Conservation (phyloP, 1,140 invertebrate genomes). For the Copidosoma floridanum region DNA sequence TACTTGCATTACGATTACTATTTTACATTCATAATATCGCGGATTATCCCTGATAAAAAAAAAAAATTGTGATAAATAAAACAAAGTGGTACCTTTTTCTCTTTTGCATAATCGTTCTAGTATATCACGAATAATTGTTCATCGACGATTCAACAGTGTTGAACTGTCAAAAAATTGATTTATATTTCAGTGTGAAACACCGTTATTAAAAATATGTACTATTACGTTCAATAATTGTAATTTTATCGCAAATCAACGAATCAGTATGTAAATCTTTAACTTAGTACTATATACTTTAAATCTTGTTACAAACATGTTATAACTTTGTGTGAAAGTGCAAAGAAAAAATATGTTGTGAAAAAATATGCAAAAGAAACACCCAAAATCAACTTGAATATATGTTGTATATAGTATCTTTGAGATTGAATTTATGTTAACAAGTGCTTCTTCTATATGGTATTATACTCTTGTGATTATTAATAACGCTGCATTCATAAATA, state of each 20-base stretch:
- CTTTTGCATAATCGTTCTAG: no score
- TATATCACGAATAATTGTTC: neutral
- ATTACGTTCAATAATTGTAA: slow-evolving; percentile 26
- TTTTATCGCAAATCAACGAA: slow-evolving; percentile 8
- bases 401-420: no score
- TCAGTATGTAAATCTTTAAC: neutral
- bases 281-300: neutral
- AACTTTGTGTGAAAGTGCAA: slow-evolving; percentile 10
- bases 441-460: no score
- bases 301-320: slow-evolving; percentile 1
- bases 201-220: slow-evolving; percentile 1
- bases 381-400: no score
- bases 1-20: no score
- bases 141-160: slow-evolving; percentile 17
- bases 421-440: no score
- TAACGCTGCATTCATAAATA: no score
- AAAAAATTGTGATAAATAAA: slow-evolving; percentile 10
- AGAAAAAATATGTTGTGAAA: neutral
- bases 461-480: no score
- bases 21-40: neutral
- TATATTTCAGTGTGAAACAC: neutral
- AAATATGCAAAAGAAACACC: neutral
- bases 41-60: slow-evolving; percentile 1
- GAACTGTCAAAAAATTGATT: slow-evolving; percentile 4
- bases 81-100: slow-evolving; percentile 2